phyloP scores from a whole-genome alignment of 2,113 vertebrate species.

The Tyrannus savana region DNA sequence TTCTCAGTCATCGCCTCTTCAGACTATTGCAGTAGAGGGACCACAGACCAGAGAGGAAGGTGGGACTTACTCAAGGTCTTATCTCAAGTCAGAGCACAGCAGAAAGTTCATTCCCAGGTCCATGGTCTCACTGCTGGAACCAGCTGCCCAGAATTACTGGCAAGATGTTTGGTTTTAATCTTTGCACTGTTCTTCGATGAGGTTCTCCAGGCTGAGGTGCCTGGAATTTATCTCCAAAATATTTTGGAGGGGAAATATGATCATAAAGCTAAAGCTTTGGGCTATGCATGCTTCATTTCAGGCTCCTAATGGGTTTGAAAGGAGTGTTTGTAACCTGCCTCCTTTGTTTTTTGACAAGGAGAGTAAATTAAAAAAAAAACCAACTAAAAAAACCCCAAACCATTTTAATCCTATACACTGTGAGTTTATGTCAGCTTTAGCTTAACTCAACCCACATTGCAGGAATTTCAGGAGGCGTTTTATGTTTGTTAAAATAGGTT shows the following conservation, averaged over 20 bases:
- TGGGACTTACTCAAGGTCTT: neutral
- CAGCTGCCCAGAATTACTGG: neutral
- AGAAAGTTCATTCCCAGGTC: neutral
- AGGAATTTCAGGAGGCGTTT: neutral
- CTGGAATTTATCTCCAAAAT: conserved; percentile 79
- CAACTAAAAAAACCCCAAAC: neutral
- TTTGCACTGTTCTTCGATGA: conserved; percentile 75
- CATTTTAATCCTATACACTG: neutral
- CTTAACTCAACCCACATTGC: conserved; percentile 27
- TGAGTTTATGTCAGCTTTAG: neutral
- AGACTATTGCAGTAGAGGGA: neutral
- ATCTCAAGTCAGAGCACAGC: neutral
- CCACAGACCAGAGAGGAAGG: neutral
- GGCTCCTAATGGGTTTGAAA: neutral
- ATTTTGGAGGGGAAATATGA: conserved; percentile 54
- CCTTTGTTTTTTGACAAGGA: conserved; percentile 42
- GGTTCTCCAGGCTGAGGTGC: conserved; percentile 73
- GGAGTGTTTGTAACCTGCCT: conserved; percentile 12
- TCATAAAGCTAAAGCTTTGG: conserved; percentile 44
- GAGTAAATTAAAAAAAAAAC: neutral
- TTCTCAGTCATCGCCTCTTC: neutral
- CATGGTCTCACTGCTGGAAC: neutral
- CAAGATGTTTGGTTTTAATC: conserved; percentile 22
- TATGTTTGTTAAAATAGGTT: neutral
- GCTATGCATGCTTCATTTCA: neutral